Evolutionary conservation across 1,140 invertebrate genomes (phyloP), one percentile per base, ranked within the genome.

Genomic region (Drosophila nigromelanica): DNA sequence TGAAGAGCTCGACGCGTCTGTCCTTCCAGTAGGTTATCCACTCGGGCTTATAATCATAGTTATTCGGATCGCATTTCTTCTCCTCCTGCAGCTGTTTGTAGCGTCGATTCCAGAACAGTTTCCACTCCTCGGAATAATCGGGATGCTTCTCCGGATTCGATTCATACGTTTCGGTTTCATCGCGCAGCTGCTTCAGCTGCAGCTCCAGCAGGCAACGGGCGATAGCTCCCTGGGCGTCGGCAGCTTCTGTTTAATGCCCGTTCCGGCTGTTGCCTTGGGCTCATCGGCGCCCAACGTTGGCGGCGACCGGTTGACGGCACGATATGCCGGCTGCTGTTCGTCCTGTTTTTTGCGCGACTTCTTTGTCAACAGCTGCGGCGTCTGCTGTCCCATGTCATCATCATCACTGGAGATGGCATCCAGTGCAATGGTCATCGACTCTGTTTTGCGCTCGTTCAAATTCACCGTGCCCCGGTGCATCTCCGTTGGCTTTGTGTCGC

Each of bases 141-240:
- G 96, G 96, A 93, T 97, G 96, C 76, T 97, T 97, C 79, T 97
- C 96, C 0, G 96, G 96, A 91, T 96, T 96, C 77, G 96, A 95
- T 77, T 97, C 95, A 85, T 96, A 95, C 45, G 96, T 95, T 64
- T 95, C 94, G 1, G 96, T 93, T 76, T 92, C 93, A 75, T 92
- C 94, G 76, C 89, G 93, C 92, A 92, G 92, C 90, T 92, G 93
- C 86, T 85, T 93, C 67, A 92, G 52, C 47, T 91, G 80, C n/a
- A 89, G 64, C 51, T 92, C 90, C 27, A 92, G 27, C 75, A 90
- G 69, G 40, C 86, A 90, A 5, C 93, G 92, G 43, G 48, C 3
- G 82, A 82, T 24, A 91, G 58, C 70, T 92, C 90, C 51, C 83
- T 90, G 40, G 91, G 91, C 24, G 91, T 90, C 18, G 91, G 91